A percentile compares a stretch with the other conserved stretches of the same genome.
These are phyloP conservation scores for Coluber constrictor DNA, from an alignment of 2,797 vertebrate species.

Conservation along the genomic window DNA sequence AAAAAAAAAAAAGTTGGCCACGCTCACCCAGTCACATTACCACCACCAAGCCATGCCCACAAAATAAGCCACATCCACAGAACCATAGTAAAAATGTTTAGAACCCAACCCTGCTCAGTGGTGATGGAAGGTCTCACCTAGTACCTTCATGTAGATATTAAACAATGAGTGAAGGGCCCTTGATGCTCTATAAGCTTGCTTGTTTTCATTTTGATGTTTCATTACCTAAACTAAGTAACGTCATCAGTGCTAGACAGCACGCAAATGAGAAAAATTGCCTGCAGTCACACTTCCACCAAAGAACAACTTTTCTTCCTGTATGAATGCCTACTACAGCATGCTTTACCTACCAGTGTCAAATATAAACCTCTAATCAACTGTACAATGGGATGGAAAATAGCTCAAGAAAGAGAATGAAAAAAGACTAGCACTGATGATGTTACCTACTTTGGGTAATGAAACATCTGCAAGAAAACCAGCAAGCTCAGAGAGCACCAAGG, in stretches of 20 bases:
- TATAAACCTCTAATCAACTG: background rate
- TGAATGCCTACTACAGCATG: background rate
- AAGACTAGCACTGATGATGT: background rate
- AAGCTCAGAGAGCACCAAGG: background rate
- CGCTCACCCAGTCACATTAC: no score
- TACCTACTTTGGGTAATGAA: background rate
- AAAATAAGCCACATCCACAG: no score
- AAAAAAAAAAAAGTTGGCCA: no score
- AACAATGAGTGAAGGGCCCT: no score
- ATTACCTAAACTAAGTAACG: no score
- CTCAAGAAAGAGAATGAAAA: background rate
- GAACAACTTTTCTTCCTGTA: background rate
- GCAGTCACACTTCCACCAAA: background rate
- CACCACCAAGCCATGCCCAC: no score
- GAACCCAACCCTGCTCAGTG: no score
- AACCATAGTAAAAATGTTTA: no score
- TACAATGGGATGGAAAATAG: background rate
- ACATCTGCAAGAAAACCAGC: background rate
- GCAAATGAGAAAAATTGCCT: background rate
- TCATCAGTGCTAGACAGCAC: background rate
- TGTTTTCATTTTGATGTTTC: no score
- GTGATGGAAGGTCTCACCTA: background rate
- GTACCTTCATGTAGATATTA: background rate
- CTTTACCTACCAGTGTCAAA: background rate
- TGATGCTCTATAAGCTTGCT: no score